These are phyloP conservation scores for Malacoctenus gilli DNA, from an alignment of 2,797 vertebrate genomes.

Conservation along the genomic window DNA sequence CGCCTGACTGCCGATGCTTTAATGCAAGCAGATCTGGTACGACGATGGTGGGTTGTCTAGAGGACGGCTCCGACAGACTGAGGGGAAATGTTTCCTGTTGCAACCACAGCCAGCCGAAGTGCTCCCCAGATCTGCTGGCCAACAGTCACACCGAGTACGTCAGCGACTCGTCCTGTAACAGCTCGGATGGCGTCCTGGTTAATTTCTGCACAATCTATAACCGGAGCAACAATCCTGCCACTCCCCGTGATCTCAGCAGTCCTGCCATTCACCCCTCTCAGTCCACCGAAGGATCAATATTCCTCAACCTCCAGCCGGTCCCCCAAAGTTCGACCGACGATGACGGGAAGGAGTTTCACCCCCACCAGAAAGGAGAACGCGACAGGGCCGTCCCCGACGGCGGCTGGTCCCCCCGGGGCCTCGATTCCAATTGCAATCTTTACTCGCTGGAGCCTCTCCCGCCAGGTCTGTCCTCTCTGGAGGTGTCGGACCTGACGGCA, in stretches of 20 bases:
- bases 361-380: slow-evolving; percentile 51
- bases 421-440: slow-evolving; percentile 94
- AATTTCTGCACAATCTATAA: slow-evolving; percentile 95
- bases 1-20: slow-evolving; percentile 65
- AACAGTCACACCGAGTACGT: slow-evolving; percentile 84
- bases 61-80: slow-evolving; percentile 56
- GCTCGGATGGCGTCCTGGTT: slow-evolving; percentile 92
- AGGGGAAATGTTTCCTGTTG: slow-evolving; percentile 71
- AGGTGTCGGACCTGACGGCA: slow-evolving; percentile 83
- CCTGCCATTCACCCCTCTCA: slow-evolving; percentile 82
- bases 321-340: slow-evolving; percentile 60
- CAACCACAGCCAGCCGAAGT: slow-evolving; percentile 73
- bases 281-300: slow-evolving; percentile 59
- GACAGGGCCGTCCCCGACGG: slow-evolving; percentile 64
- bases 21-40: slow-evolving; percentile 70
- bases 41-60: slow-evolving; percentile 71
- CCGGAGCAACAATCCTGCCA: slow-evolving; percentile 86
- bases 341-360: too few species aligned
- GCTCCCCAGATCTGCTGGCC: slow-evolving; percentile 75
- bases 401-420: slow-evolving; percentile 81
- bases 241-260: slow-evolving; percentile 79
- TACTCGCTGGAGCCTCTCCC: slow-evolving; percentile 74
- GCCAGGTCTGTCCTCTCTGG: slow-evolving; percentile 80
- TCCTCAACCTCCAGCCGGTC: slow-evolving; percentile 73
- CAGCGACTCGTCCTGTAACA: slow-evolving; percentile 94